Base-by-base conservation (phyloP, 1,140 invertebrate species). In the Ceratosolen fusciceps region DNA sequence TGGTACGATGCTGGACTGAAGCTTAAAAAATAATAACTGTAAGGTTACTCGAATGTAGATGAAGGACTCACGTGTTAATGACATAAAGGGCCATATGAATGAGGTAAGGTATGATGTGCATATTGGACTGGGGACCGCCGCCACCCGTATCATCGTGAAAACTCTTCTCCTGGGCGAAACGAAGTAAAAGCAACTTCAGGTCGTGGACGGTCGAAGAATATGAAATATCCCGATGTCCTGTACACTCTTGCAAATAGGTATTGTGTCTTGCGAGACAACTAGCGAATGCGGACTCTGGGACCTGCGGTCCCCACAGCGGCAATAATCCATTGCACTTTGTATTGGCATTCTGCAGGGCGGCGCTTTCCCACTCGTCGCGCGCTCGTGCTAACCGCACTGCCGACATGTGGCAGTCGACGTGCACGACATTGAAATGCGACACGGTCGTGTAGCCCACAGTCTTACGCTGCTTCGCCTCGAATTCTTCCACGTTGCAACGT, bases 71-170 rank as follows among this genome's bases (percentile, higher is more conserved):
- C 94, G 96, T 97, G 88, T 97, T 98, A 77, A 98, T 95, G 65
- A 98, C 96, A 89, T 99, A 99, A 3, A 99, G 93, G 26, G 96
- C 95, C 93, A 98, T 98, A 87, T 99, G 98, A 75, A 97, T 93
- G 43, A 99, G 91, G 88, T 98, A 98, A 29, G 98, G 98, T 74
- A 99, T 93, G 82, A 99, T 93, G 88, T 99, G 97, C 94, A 99
- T 96, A 90, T 99, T 99, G 34, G 97, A 98, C 86, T 99, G 96
- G 14, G 96, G 96, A 21, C 98, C 96, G 81, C 98, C 98, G 81
- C 98, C 98, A 19, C 98, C 97, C 29, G 96, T 97, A 89, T 99
- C 98, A 88, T 99, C 97, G 87, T 98, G 98, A 91, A 99, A 99
- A 76, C 96, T 96, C 86, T 96, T 96, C 83, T 98, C 98, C 87